A percentile compares a stretch with the other conserved stretches of the same genome.
Evolutionary conservation across 1,140 invertebrate genomes (phyloP).

Genomic region (Coelopa frigida): DNA sequence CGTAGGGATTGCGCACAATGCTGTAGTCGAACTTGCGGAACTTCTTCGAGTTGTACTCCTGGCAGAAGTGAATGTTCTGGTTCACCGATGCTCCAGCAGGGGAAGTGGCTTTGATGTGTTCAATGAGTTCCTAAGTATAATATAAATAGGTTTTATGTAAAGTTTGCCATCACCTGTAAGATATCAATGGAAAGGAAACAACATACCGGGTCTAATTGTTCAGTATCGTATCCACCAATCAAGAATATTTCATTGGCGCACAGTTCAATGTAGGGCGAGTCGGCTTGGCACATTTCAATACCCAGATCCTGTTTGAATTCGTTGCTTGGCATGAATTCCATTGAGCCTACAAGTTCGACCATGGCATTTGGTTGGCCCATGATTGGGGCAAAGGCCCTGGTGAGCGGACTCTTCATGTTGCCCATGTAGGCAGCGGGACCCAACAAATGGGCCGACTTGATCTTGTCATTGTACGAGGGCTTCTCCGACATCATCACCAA

Average conservation of each 20-base stretch:
- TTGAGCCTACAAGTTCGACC: conserved; percentile 18
- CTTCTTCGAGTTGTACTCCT: conserved; percentile 36
- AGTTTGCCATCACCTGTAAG: no score
- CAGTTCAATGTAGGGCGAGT: conserved; percentile 17
- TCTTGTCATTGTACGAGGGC: conserved; percentile 54
- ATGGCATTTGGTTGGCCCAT: conserved; percentile 18
- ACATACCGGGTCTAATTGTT: conserved; percentile 51
- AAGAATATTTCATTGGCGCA: conserved; percentile 28
- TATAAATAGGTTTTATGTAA: no score
- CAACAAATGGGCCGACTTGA: conserved; percentile 49
- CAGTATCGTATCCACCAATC: conserved; percentile 21
- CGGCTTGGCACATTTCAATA: conserved; percentile 26
- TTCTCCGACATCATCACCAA: conserved; percentile 48
- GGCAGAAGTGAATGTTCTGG: conserved; percentile 47
- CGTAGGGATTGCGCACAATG: conserved; percentile 35
- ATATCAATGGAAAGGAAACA: no score
- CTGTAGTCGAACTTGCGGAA: conserved; percentile 47
- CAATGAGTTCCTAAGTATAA: conserved; percentile 17
- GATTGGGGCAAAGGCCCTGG: conserved; percentile 6
- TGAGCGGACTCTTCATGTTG: conserved; percentile 11
- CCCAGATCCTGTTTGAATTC: conserved; percentile 22
- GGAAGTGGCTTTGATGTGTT: conserved; percentile 28
- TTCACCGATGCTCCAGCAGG: conserved; percentile 48
- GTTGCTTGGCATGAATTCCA: conserved; percentile 28
- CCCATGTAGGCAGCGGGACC: conserved; percentile 53